phyloP scores from a whole-genome alignment of 64 coral and sea anemone species.

The Cladopsammia gracilis region DNA sequence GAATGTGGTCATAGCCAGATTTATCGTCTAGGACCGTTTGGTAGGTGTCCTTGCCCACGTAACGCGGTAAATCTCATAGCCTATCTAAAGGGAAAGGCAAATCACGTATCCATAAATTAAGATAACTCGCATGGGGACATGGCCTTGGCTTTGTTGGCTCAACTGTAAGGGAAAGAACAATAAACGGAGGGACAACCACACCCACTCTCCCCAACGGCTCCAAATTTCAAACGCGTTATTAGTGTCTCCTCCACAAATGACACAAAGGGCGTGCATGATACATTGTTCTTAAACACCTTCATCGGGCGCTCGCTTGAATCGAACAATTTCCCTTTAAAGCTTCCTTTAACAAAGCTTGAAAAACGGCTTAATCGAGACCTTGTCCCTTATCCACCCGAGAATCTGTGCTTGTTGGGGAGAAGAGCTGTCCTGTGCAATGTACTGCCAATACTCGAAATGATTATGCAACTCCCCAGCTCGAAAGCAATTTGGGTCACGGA shows the following conservation, averaged over 20 bases:
- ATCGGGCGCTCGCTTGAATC: no score
- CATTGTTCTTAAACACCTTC: no score
- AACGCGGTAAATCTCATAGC: background rate
- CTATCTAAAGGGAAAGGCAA: background rate
- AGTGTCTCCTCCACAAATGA: background rate
- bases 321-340: no score
- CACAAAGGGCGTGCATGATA: no score
- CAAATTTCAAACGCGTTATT: no score
- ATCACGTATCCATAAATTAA: no score
- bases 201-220: no score
- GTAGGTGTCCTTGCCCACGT: background rate
- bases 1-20: conserved; percentile 33
- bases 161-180: no score
- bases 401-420: conserved; percentile 1
- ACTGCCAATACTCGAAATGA: conserved; percentile 24
- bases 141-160: background rate
- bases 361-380: conserved; percentile 27
- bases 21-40: conserved; percentile 10
- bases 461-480: background rate
- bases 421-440: background rate
- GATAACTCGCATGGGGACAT: background rate
- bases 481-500: conserved; percentile 9
- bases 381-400: conserved; percentile 7
- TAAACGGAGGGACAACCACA: no score
- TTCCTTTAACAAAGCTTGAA: background rate